Evolutionary conservation across 2,113 vertebrate species (phyloP).

Genomic region (Oncorhynchus clarkii): DNA sequence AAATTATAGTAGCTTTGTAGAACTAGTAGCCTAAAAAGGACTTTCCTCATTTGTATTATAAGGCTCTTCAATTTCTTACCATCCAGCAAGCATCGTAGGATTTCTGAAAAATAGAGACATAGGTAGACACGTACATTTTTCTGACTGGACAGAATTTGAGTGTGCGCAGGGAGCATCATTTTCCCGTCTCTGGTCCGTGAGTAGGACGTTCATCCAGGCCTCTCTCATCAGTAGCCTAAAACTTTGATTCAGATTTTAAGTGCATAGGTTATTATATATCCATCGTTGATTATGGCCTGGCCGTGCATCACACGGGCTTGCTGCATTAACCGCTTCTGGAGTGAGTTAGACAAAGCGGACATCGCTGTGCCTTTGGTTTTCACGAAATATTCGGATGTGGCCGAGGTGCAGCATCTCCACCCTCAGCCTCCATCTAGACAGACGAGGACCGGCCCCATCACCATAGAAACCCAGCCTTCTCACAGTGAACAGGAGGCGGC

Average conservation of each 20-base stretch:
- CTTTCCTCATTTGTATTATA: no score
- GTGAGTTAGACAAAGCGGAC: constrained; percentile 93
- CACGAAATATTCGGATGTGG: constrained; percentile 91
- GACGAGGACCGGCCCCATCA: constrained; percentile 66
- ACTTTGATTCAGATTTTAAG: constrained; percentile 6
- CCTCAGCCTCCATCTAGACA: constrained; percentile 67
- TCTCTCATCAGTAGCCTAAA: background rate
- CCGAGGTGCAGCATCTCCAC: constrained; percentile 76
- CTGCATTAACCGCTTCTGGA: constrained; percentile 98
- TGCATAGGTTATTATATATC: constrained; percentile 1
- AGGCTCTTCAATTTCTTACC: background rate
- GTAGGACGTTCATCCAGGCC: constrained; percentile 39
- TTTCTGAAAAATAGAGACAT: background rate
- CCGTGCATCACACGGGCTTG: constrained; percentile 96
- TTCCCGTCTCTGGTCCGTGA: constrained; percentile 40
- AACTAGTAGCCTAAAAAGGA: constrained; percentile 20
- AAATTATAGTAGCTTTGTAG: constrained; percentile 15
- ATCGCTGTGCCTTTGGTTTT: constrained; percentile 95
- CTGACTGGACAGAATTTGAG: constrained; percentile 36
- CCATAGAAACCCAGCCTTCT: constrained; percentile 80
- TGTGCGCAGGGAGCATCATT: constrained; percentile 9
- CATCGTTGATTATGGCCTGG: constrained; percentile 86
- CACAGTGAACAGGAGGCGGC: constrained; percentile 72
- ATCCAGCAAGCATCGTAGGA: background rate
- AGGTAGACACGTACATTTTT: background rate